Evolutionary conservation across 2,888 invertebrate genomes (phyloP), one percentile per base, ranked within the genome.

Genomic region (Andrena fulva): DNA sequence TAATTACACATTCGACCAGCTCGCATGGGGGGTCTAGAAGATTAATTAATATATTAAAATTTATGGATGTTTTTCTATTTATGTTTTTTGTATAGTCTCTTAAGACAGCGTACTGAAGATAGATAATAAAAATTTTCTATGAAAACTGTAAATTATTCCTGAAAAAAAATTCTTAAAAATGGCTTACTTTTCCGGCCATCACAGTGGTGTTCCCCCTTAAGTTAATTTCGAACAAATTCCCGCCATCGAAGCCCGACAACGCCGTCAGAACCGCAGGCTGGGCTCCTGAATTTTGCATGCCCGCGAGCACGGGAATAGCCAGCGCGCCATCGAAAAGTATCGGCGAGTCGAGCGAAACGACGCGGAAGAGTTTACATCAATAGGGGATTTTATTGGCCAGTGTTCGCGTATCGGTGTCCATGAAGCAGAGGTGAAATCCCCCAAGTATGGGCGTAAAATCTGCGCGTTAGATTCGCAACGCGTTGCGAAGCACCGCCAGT

Each of bases 281-380:
- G 8, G 24, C 35, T 70, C 56, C 60, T 68, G 59, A 81, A 78
- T 78, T 73, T 77, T 72, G 42, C 80, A 42, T 68, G 68, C 24
- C n/a, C 12, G 50, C 69, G 59, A 27, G 33, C n/a, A 24, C 33
- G 54, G 12, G n/a, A 10, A 59, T 62, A 24, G 29, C 12, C 29
- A 27, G n/a, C 33, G 10, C 10, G n/a, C 20, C 63, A 52, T 67
- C 35, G 75, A 72, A 67, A 66, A 80, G 80, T 79, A 82, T 82
- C 29, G 54, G 42, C 20, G 50, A 2, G 20, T 33, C 59, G 12
- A n/a, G 33, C 20, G 66, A 48, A 50, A 63, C 67, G 62, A 29
- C 35, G 62, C 35, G 29, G 62, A 75, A 56, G 70, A 48, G 67
- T 80, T 77, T 72, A n/a, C 56, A 72, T 73, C 70, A 56, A 76